Evolutionary conservation across 2,113 vertebrate genomes (phyloP), one percentile per base, ranked within the genome.

Genomic region (Stigmatopora argus): DNA sequence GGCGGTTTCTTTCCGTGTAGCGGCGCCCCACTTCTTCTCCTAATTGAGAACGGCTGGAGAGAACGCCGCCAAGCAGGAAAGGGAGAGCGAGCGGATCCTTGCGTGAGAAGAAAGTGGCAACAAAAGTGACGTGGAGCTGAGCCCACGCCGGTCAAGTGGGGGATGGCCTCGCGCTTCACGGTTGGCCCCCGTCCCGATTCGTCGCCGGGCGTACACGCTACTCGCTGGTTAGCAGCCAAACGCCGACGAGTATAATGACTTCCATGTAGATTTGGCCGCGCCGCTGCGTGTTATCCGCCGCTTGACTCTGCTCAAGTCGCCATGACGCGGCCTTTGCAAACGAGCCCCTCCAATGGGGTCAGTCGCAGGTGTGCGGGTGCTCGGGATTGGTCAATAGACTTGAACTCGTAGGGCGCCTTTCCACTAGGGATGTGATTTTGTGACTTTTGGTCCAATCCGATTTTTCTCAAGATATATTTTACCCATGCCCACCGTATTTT

Each of bases 11-110:
- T 67, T 65, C 79, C 78, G 86, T 79, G 88, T 85, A 86, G 83
- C 85, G 79, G 83, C 81, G 84, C 73, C 73, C 65, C 73, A 86
- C 77, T 88, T 89, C 85, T 87, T 89, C 84, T 83, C 77, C 80
- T 91, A 91, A 90, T 90, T 91, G 85, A 85, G 84, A 92, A 84
- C 68, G 84, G 86, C 87, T 91, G 61, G 67, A 60, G 56, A 71
- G 56, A 14, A 62, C 62, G 76, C 62, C 62, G 76, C 72, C 53
- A 64, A 73, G 65, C n/a, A 23, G 9, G 19, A 14, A 47, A 19
- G 11, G 21, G 45, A 38, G 61, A 71, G 67, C 66, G 64, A 68
- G 66, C 65, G 65, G 66, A 77, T 75, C 74, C 47, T 65, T 51
- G 35, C 49, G 71, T 64, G 65, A 69, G 72, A 62, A 45, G 64